Percentiles rank a stretch among this genome's conserved stretches.
phyloP scores from a whole-genome alignment of 2,113 vertebrate species.

The Chitala chitala region DNA sequence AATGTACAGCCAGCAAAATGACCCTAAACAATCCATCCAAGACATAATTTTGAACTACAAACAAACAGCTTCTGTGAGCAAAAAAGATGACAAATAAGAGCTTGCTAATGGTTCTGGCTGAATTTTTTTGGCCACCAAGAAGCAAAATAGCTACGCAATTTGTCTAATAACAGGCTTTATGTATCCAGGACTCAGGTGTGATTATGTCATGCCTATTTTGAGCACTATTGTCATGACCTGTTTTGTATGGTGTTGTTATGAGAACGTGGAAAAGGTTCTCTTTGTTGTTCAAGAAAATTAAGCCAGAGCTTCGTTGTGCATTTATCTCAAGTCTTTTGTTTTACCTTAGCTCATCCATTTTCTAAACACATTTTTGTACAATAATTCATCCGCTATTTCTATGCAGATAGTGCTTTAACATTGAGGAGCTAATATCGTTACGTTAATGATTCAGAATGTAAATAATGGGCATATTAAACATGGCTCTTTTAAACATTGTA shows the following conservation, averaged over 20 bases:
- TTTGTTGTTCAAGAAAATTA: neutral
- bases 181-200: neutral
- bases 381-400: too few relatives aligned
- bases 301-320: neutral
- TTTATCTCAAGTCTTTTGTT: neutral
- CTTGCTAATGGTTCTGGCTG: constrained; percentile 35
- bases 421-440: too few relatives aligned
- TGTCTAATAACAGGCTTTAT: constrained; percentile 3
- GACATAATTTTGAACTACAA: neutral
- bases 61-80: neutral
- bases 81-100: constrained; percentile 37
- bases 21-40: too few relatives aligned
- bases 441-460: too few relatives aligned
- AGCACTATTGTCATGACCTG: neutral
- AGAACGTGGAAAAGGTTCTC: neutral
- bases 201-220: constrained; percentile 13
- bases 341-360: neutral
- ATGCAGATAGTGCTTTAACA: too few relatives aligned
- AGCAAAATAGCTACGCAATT: neutral
- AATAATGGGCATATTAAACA: too few relatives aligned
- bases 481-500: too few relatives aligned
- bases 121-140: neutral
- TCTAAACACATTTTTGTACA: too few relatives aligned
- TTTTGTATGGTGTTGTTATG: constrained; percentile 11
- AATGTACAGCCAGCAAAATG: too few relatives aligned